Percentiles rank a stretch among this genome's conserved stretches.
phyloP scores from a whole-genome alignment of 23 tunicate genomes.

The Halocynthia aurantium region DNA sequence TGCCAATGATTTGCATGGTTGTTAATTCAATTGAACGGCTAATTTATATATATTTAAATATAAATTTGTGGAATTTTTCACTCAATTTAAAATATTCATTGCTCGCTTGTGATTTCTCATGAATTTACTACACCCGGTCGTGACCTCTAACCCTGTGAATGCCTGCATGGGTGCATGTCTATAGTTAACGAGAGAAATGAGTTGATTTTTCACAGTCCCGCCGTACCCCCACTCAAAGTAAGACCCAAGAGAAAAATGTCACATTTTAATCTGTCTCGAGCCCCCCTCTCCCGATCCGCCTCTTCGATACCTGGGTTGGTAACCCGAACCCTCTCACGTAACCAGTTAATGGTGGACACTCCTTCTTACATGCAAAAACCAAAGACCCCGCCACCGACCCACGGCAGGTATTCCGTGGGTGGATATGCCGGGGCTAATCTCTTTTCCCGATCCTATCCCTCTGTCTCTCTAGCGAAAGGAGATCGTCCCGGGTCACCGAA shows the following conservation, averaged over 20 bases:
- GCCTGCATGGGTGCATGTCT: neutral
- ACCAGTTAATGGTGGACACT: neutral
- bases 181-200: constrained; percentile 17
- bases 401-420: no score
- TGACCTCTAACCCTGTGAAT: no score
- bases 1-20: no score
- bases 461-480: constrained; percentile 28
- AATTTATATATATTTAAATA: no score
- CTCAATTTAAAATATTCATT: no score
- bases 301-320: constrained; percentile 3
- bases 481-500: constrained; percentile 49
- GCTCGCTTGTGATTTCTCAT: no score
- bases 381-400: no score
- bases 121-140: no score
- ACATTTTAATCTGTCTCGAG: neutral
- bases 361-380: no score
- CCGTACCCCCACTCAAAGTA: neutral
- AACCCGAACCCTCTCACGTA: neutral
- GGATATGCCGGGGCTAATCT: constrained; percentile 11
- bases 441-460: constrained; percentile 47
- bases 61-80: no score
- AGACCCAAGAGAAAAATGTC: constrained; percentile 6
- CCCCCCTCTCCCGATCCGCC: constrained; percentile 10
- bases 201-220: constrained; percentile 1
- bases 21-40: no score